Evolutionary conservation across 2,797 vertebrate genomes (phyloP), one percentile per base, ranked within the genome.

Genomic region (Acrossocheilus fasciatus): DNA sequence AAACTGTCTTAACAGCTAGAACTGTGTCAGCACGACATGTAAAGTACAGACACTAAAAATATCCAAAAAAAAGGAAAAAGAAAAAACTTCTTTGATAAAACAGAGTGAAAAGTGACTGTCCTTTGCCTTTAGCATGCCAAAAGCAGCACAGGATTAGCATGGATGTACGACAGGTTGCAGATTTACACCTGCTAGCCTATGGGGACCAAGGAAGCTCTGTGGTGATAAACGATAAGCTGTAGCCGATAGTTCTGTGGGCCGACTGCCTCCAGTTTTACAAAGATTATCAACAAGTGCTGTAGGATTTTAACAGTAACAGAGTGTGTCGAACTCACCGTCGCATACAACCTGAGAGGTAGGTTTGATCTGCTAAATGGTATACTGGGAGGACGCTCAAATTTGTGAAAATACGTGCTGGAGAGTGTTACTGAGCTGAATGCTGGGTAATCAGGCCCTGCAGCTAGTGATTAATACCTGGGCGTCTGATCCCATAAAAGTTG

Each of bases 381-480:
- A 45, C 43, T 50, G 34, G 45, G 70, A 82, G 72, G 57, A 75
- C 45, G 45, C 54, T 72, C 77, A 79, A 72, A 81, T 86, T 47
- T 80, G 50, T 4, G 81, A 36, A 83, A 82, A 59, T 57, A 77
- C 47, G 80, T 82, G 57, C 26, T 15, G 54, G 84, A 73, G 18
- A 64, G 68, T 50, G 69, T 74, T 85, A 78, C 50, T 6, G 47
- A 85, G 66, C 84, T 70, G 76, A 85, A 80, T 91, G 91, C 93
- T 93, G 88, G 92, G 92, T 93, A 95, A 94, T 94, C 94, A 94
- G 90, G 93, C 93, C 93, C 93, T 92, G 69, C 88, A 88, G 94
- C 90, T 91, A 91, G 93, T 94, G 93, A 95, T 95, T 95, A 95
- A 94, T 94, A 93, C 91, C 80, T 82, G 66, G 81, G 68, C 43